Conservation (phyloP, 2,888 invertebrate genomes). For the Dyspetes luteomarginatus region DNA sequence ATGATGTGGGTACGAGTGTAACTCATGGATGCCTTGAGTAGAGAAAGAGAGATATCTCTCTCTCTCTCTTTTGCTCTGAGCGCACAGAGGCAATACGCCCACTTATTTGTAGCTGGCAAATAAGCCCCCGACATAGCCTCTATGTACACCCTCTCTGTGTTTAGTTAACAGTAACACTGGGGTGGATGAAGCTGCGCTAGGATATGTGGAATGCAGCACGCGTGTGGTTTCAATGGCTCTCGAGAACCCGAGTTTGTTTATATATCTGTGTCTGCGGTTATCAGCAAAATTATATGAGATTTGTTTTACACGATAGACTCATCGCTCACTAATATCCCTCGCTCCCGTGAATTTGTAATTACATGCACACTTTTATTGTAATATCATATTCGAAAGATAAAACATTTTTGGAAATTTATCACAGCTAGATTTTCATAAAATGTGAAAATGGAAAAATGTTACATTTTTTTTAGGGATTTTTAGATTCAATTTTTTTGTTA, state of each 20-base stretch:
- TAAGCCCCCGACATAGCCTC: slow-evolving; percentile 24
- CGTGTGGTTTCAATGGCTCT: slow-evolving; percentile 28
- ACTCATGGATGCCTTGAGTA: slow-evolving; percentile 5
- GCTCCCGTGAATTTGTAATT: slow-evolving; percentile 34
- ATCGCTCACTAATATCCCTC: slow-evolving; percentile 25
- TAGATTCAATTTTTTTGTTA: too few species aligned
- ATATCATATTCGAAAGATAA: not conserved
- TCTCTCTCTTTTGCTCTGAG: slow-evolving; percentile 14
- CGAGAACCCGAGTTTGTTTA: not conserved
- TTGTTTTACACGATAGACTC: slow-evolving; percentile 31
- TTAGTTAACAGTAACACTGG: slow-evolving; percentile 47
- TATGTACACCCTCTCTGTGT: slow-evolving; percentile 27
- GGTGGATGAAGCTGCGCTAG: slow-evolving; percentile 18
- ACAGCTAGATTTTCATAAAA: too few species aligned
- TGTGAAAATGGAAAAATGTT: too few species aligned
- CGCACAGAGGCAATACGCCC: slow-evolving; percentile 30
- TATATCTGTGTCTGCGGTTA: slow-evolving; percentile 7
- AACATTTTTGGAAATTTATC: too few species aligned
- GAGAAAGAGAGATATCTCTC: not conserved
- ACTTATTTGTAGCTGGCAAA: slow-evolving; percentile 54
- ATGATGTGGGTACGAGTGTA: slow-evolving; percentile 32
- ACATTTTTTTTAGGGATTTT: too few species aligned
- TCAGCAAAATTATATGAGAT: slow-evolving; percentile 54
- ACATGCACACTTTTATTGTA: slow-evolving; percentile 12
- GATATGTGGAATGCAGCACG: slow-evolving; percentile 25